These are phyloP conservation scores for Indicator maculatus DNA, from an alignment of 2,113 vertebrate species.

Conservation along the genomic window DNA sequence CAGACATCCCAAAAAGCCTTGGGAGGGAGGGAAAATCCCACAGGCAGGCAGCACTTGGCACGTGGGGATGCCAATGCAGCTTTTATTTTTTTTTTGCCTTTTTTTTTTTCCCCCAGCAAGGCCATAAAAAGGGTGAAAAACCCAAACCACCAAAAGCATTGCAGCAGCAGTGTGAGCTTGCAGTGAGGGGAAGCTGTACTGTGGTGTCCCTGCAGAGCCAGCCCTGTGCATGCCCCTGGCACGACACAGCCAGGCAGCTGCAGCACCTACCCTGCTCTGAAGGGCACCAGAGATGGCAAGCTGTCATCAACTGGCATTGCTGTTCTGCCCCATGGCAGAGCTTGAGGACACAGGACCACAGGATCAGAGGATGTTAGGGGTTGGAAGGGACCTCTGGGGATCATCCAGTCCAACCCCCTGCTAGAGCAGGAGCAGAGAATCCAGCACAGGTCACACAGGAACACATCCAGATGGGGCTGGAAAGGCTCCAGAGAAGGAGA, in stretches of 20 bases:
- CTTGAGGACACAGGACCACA: background rate
- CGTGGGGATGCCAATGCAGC: background rate
- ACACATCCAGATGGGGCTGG: too few relatives aligned
- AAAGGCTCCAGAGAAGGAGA: too few relatives aligned
- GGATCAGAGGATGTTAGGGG: too few relatives aligned
- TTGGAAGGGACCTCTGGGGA: background rate
- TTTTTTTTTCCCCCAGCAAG: slow-evolving; percentile 23
- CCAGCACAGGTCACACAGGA: too few relatives aligned
- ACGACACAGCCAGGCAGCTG: background rate
- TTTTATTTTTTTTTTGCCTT: background rate
- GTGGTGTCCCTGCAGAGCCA: background rate
- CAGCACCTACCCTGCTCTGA: fast-evolving
- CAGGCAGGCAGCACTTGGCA: slow-evolving; percentile 5
- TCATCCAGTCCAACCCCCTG: too few relatives aligned
- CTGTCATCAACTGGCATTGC: fast-evolving
- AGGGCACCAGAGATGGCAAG: background rate
- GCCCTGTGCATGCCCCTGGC: fast-evolving
- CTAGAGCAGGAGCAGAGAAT: too few relatives aligned
- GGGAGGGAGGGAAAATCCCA: background rate
- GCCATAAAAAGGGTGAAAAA: background rate
- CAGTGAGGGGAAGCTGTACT: background rate
- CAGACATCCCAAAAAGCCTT: background rate
- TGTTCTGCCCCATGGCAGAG: background rate
- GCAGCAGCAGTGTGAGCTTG: background rate
- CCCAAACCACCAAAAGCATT: background rate